Percentiles rank a stretch among this genome's conserved stretches.
Evolutionary conservation across 2,797 vertebrate genomes (phyloP).

Genomic region (Triplophysa yarkandensis): DNA sequence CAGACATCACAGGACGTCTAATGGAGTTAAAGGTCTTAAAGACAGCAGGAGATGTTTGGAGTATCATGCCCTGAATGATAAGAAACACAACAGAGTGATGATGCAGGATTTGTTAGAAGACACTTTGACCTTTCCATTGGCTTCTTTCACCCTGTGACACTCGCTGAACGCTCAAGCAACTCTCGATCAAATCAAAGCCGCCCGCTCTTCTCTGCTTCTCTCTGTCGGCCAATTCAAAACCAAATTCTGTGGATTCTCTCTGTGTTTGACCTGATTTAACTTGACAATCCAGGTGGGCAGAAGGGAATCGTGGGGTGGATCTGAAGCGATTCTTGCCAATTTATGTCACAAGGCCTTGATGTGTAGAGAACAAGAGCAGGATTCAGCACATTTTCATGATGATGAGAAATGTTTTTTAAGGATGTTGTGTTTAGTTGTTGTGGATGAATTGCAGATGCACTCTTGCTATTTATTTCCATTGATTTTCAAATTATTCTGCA

Average conservation of each 20-base stretch:
- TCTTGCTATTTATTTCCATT: neutral
- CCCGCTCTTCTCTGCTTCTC: neutral
- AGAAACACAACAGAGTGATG: neutral
- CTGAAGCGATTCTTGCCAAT: neutral
- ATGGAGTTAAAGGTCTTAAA: slow-evolving; percentile 3
- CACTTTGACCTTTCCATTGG: neutral
- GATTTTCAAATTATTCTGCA: neutral
- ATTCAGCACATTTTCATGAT: neutral
- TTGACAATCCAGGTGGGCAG: neutral
- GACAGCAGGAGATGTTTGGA: slow-evolving; percentile 11
- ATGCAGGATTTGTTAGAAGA: neutral
- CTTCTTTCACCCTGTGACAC: neutral
- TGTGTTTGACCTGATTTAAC: neutral
- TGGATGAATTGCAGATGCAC: neutral
- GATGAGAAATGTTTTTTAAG: neutral
- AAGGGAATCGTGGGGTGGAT: neutral
- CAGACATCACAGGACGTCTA: neutral
- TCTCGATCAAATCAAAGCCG: neutral
- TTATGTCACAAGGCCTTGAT: neutral
- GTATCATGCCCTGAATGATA: neutral
- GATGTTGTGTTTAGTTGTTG: neutral
- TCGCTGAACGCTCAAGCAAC: neutral
- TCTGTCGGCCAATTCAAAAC: neutral
- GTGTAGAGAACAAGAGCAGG: neutral
- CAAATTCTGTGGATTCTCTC: neutral